phyloP scores from a whole-genome alignment of 2,113 vertebrate genomes.

The Myiopsitta monachus region DNA sequence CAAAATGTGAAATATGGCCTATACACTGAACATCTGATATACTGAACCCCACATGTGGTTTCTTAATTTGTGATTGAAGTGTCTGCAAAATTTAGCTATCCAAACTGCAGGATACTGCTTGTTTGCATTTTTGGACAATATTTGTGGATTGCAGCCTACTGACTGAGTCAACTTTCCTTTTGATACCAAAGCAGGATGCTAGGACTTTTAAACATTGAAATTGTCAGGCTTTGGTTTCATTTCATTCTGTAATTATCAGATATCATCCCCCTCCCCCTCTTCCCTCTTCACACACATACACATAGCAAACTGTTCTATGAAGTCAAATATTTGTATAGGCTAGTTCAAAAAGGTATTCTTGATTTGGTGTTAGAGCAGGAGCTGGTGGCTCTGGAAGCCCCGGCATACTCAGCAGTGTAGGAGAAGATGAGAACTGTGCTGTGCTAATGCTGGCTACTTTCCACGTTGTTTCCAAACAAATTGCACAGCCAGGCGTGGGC shows the following conservation, averaged over 20 bases:
- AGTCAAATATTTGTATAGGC: background rate
- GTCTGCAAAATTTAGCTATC: background rate
- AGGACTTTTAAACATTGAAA: background rate
- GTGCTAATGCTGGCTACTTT: background rate
- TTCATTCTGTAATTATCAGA: background rate
- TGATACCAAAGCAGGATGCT: background rate
- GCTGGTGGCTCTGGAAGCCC: background rate
- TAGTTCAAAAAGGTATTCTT: background rate
- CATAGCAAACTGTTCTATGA: background rate
- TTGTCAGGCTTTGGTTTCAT: background rate
- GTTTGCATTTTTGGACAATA: background rate
- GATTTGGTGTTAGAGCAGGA: background rate
- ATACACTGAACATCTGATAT: background rate
- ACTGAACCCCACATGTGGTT: background rate
- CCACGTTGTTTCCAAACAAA: background rate
- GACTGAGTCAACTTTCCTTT: background rate
- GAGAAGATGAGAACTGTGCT: background rate
- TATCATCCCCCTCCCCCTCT: background rate
- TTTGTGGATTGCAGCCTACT: background rate
- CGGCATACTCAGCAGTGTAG: fast-evolving
- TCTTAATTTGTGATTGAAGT: background rate
- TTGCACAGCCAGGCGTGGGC: background rate
- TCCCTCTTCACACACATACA: background rate
- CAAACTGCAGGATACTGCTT: background rate
- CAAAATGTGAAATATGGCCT: background rate